Percentiles rank a stretch among this genome's conserved stretches.
phyloP scores from a whole-genome alignment of 2,888 invertebrate species.

The Bruchidius siliquastri region DNA sequence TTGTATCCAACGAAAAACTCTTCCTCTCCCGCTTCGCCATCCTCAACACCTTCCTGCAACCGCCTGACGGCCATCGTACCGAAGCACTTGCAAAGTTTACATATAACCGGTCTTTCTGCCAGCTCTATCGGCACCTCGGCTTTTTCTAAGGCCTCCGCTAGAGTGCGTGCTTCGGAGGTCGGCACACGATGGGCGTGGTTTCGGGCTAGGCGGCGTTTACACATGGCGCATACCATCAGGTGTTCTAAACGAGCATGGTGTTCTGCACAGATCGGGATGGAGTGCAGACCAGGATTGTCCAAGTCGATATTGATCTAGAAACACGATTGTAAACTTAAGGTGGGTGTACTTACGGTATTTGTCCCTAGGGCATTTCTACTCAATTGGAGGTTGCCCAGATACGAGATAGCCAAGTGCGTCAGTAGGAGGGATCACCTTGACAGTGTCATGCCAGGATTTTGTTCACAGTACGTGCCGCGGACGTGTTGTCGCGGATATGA shows the following conservation, averaged over 20 bases:
- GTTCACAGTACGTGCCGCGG: too few relatives aligned
- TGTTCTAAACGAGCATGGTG: slow-evolving; percentile 69
- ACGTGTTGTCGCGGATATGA: too few relatives aligned
- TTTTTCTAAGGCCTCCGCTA: slow-evolving; percentile 53
- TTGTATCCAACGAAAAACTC: slow-evolving; percentile 58
- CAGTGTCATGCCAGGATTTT: too few relatives aligned
- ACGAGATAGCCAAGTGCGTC: too few relatives aligned
- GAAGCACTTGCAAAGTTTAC: slow-evolving; percentile 78
- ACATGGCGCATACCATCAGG: slow-evolving; percentile 72
- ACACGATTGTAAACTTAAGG: too few relatives aligned
- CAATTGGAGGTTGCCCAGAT: too few relatives aligned
- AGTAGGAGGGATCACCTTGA: too few relatives aligned
- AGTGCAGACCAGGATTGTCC: slow-evolving; percentile 62
- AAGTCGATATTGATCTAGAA: slow-evolving; percentile 54
- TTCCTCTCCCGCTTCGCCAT: slow-evolving; percentile 46
- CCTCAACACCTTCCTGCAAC: slow-evolving; percentile 60
- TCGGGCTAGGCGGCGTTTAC: slow-evolving; percentile 68
- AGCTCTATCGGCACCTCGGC: slow-evolving; percentile 67
- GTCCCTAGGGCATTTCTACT: too few relatives aligned
- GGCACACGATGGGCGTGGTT: slow-evolving; percentile 69
- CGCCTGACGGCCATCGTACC: slow-evolving; percentile 51
- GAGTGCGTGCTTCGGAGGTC: slow-evolving; percentile 51
- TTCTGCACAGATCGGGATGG: slow-evolving; percentile 63
- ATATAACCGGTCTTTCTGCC: slow-evolving; percentile 67
- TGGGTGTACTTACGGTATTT: too few relatives aligned